phyloP scores from a whole-genome alignment of 2,113 vertebrate genomes.

The Rattus rattus region DNA sequence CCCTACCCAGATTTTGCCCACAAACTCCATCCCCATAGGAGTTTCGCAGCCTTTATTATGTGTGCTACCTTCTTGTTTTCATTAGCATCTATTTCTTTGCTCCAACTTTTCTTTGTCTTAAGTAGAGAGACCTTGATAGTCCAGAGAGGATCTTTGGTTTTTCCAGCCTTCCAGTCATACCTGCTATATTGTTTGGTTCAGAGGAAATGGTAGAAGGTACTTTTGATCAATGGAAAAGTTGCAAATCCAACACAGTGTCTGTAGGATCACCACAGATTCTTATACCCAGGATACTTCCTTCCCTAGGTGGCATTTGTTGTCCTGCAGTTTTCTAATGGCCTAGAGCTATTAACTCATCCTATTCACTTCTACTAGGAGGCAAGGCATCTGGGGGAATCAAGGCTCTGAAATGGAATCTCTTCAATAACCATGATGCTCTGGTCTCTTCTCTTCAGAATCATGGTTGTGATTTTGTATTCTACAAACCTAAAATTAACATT shows the following conservation, averaged over 20 bases:
- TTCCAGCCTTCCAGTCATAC: neutral
- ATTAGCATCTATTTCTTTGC: neutral
- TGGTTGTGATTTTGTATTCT: conserved; percentile 21
- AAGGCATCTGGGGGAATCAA: neutral
- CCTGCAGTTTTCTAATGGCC: neutral
- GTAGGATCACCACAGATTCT: neutral
- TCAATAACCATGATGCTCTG: neutral
- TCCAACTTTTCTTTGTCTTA: neutral
- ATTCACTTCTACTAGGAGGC: neutral
- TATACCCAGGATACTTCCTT: neutral
- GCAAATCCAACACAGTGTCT: neutral
- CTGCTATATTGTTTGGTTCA: neutral
- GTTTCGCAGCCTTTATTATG: neutral
- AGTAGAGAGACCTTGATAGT: neutral
- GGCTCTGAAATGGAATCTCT: neutral
- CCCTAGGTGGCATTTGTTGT: neutral
- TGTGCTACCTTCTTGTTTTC: neutral
- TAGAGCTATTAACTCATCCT: neutral
- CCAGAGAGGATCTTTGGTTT: neutral
- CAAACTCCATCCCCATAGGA: neutral
- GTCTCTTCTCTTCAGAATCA: neutral
- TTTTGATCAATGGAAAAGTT: conserved; percentile 11
- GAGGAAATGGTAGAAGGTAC: neutral
- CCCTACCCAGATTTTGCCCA: neutral
- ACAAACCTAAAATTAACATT: conserved; percentile 32